Evolutionary conservation across 2,113 vertebrate genomes (phyloP), one percentile per base, ranked within the genome.

Genomic region (Zingel zingel): DNA sequence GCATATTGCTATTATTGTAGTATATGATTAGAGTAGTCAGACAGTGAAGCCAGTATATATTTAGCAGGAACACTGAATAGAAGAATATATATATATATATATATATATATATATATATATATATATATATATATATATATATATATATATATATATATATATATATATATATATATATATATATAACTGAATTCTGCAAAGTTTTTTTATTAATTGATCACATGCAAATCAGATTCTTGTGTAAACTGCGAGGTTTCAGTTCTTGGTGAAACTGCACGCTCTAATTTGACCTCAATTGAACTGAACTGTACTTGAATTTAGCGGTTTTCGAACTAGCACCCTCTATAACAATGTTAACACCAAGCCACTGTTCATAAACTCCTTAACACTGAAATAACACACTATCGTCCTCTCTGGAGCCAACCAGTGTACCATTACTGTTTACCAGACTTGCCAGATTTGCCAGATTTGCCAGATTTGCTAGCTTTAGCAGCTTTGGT

Each of bases 401-500:
- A 43, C 19, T 16, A 3, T 8, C 30, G 1, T 62, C 4, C 2
- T 36, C 64, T 69, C 12, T 0, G 2, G 15, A 82, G 10, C 59
- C 21, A 56, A 47, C 21, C 23, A 1, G 23, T 23, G n/a, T 0
- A 48, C 39, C 43, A 51, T 83, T 84, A 90, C 25, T 85, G 93
- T 91, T 93, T 92, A 48, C 87, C 89, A 30, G 91, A 93, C 88
- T 96, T 96, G 19, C 88, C 88, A 30, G 91, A 93, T 86, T 96
- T 96, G 19, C 91, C 89, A 16, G 92, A 85, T 77, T 96, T 95
- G 66, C 94, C 89, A 19, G 92, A 84, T 79, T 96, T 96, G 79
- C 84, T 85, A 0, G 87, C 10, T 66, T 94, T 94, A 0, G 91
- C 82, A 63, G 91, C 89, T 94, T 94, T 91, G 84, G 96, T 97